Evolutionary conservation across 2,113 vertebrate genomes (phyloP).

Genomic region (Urocitellus parryii): DNA sequence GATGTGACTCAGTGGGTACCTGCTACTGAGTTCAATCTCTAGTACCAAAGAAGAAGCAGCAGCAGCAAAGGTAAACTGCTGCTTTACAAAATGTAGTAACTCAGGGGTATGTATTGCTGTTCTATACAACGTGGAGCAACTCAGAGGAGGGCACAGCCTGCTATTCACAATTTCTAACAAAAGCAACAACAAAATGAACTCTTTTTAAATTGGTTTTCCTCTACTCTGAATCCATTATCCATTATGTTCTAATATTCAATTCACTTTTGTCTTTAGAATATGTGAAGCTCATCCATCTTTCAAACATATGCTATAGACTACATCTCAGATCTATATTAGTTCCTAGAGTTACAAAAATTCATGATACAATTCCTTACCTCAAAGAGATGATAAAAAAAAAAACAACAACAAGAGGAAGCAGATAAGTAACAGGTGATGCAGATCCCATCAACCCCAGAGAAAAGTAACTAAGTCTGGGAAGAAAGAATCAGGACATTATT

Average conservation of each 20-base stretch:
- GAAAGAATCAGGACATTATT: neutral
- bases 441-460: neutral
- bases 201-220: neutral
- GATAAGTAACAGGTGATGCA: neutral
- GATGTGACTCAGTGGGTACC: neutral
- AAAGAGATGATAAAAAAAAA: neutral
- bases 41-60: neutral
- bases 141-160: neutral
- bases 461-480: neutral
- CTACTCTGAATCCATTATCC: neutral
- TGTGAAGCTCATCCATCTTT: neutral
- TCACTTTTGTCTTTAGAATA: neutral
- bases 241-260: neutral
- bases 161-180: neutral
- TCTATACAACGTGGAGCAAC: neutral
- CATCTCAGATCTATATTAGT: neutral
- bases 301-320: neutral
- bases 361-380: neutral
- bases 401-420: too few relatives aligned
- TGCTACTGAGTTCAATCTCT: neutral
- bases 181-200: neutral
- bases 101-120: neutral
- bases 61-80: too few relatives aligned
- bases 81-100: too few relatives aligned
- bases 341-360: neutral